These are phyloP conservation scores for Oscheius sp. DNA, from an alignment of 2,888 invertebrate genomes.

Conservation along the genomic window DNA sequence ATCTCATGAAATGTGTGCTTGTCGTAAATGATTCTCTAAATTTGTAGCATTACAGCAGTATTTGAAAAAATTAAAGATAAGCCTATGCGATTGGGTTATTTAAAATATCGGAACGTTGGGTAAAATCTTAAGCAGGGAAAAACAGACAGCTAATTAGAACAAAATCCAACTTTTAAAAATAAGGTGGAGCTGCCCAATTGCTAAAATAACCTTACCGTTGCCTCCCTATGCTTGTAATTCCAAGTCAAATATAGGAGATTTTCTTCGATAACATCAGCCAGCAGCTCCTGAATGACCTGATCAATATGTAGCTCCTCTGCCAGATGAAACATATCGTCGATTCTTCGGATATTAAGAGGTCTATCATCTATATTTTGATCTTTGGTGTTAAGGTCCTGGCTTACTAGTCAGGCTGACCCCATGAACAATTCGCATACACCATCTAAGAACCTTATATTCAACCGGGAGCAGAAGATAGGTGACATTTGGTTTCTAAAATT, in stretches of 20 bases:
- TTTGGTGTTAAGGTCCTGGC: background rate
- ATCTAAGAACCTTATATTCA: slow-evolving; percentile 9
- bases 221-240: slow-evolving; percentile 14
- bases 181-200: background rate
- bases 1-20: background rate
- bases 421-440: slow-evolving; percentile 16
- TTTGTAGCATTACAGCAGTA: too few species aligned
- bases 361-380: background rate
- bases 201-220: background rate
- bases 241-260: slow-evolving; percentile 9
- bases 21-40: slow-evolving; percentile 9
- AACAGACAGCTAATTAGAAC: background rate
- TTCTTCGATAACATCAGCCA: background rate
- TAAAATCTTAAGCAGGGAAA: background rate
- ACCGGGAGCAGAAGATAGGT: background rate
- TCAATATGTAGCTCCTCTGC: slow-evolving; percentile 11
- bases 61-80: too few species aligned
- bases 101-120: too few species aligned
- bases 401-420: background rate
- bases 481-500: background rate
- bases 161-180: too few species aligned
- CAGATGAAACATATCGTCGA: slow-evolving; percentile 13
- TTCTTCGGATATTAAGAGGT: background rate
- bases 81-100: background rate
- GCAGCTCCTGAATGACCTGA: background rate